Base-by-base conservation (phyloP, 2,797 vertebrate genomes). In the Tolypeutes matacus region DNA sequence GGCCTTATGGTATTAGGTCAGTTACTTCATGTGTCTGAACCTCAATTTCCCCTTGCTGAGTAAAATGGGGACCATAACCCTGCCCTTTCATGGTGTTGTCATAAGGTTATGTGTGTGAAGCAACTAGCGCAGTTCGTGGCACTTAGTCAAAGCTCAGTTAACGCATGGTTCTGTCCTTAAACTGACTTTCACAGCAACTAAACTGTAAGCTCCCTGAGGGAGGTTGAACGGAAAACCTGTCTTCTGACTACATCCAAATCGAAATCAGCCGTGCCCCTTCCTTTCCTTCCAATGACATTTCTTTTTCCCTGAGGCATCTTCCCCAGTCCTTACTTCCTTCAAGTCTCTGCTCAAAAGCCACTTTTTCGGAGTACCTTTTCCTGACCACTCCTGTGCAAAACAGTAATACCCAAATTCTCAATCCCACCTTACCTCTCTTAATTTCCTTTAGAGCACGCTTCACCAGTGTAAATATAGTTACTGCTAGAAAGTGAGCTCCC, bases 211-310 rank as follows among this genome's bases (percentile, higher is more conserved):
- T 69, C 69, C 7, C 39, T 27, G 3, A 25, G 3, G 51, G 27
- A 88, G 36, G 51, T 0, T 7, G 34, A 58, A 58, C 6, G 53
- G 3, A 27, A 65, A 56, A 0, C 7, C 11, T 60, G 29, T 7
- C 27, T 17, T 87, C 31, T 14, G 31, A 42, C 12, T 49, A 5
- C 7, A 11, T 51, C 76, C 23, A 60, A 51, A 27, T 31, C 0
- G 1, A 3, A 70, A 9, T 31, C 0, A 0, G 9, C 15, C 27
- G 42, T 23, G 15, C 14, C 3, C 14, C 25, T 21, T 36, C 46
- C 46, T 36, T 64, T 65, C 69, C 23, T 92, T 60, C 17, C 65
- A 9, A 7, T 5, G 62, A 67, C 4, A 23, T 34, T 36, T 34
- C 21, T 31, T 76, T 25, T 12, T 5, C 13, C n/a, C 12, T 3